Conservation (phyloP, 2,113 vertebrate genomes). For the Cochlearius cochlearius region DNA sequence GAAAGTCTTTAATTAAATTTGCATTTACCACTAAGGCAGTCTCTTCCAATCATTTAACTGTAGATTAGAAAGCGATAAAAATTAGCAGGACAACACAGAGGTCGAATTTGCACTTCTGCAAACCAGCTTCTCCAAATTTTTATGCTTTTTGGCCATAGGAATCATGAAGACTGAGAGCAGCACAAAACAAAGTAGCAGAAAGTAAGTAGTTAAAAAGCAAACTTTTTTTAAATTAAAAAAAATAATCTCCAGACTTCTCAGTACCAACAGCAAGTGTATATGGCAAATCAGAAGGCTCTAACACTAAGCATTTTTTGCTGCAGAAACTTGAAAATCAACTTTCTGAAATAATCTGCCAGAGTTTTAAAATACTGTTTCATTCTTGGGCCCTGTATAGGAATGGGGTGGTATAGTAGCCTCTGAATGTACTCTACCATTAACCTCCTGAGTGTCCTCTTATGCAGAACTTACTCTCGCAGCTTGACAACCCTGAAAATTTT, state of each 20-base stretch:
- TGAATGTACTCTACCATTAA: not conserved
- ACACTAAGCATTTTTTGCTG: not conserved
- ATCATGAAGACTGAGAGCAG: not conserved
- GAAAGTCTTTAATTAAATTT: not conserved
- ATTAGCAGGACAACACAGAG: not conserved
- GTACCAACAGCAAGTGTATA: not conserved
- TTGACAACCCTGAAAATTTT: not conserved
- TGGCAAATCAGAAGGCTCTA: not conserved
- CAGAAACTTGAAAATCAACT: not conserved
- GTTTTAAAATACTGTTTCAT: not conserved
- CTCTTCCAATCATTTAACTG: not conserved
- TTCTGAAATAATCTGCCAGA: not conserved
- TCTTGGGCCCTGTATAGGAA: not conserved
- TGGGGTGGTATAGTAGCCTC: not conserved
- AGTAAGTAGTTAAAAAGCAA: not conserved
- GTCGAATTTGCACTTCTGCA: not conserved
- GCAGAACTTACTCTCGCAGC: fast-evolving
- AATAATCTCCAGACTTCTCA: not conserved
- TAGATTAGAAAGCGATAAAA: not conserved
- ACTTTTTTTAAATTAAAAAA: not conserved
- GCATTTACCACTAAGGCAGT: not conserved
- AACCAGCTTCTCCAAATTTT: not conserved
- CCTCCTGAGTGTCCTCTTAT: not conserved
- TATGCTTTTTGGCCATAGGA: not conserved
- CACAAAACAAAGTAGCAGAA: not conserved